phyloP scores from a whole-genome alignment of 2,113 vertebrate species.

The Nipponia nippon region DNA sequence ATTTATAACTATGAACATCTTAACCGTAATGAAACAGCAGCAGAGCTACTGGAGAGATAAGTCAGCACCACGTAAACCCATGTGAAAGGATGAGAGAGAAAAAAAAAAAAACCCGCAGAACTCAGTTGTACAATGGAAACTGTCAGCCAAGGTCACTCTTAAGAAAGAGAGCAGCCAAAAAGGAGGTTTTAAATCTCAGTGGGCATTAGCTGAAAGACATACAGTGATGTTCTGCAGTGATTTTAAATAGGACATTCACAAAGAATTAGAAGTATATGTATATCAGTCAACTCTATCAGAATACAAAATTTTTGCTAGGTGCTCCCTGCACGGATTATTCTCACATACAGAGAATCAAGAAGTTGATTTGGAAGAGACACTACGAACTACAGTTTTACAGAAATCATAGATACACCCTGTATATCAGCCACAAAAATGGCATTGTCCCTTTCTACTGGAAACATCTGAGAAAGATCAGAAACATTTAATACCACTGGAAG shows the following conservation, averaged over 20 bases:
- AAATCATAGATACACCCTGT: neutral
- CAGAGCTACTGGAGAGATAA: neutral
- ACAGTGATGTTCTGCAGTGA: neutral
- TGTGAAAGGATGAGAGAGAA: neutral
- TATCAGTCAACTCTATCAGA: neutral
- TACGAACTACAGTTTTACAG: neutral
- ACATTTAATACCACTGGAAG: neutral
- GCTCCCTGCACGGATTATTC: neutral
- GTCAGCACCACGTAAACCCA: neutral
- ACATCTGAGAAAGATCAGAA: neutral
- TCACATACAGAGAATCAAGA: neutral
- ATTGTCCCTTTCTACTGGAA: neutral
- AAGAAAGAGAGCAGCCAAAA: constrained; percentile 38
- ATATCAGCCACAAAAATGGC: neutral
- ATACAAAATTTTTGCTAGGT: neutral
- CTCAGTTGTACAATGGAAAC: neutral
- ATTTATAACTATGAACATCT: neutral
- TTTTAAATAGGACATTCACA: constrained; percentile 43
- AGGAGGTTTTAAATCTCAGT: constrained; percentile 49
- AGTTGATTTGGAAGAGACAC: neutral
- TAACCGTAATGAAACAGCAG: neutral
- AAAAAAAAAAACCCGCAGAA: neutral
- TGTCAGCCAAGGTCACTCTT: constrained; percentile 39
- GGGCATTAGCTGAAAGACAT: constrained; percentile 25
- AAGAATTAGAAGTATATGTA: neutral